Base-by-base conservation (phyloP, 2,113 vertebrate genomes). In the Centrocercus urophasianus region DNA sequence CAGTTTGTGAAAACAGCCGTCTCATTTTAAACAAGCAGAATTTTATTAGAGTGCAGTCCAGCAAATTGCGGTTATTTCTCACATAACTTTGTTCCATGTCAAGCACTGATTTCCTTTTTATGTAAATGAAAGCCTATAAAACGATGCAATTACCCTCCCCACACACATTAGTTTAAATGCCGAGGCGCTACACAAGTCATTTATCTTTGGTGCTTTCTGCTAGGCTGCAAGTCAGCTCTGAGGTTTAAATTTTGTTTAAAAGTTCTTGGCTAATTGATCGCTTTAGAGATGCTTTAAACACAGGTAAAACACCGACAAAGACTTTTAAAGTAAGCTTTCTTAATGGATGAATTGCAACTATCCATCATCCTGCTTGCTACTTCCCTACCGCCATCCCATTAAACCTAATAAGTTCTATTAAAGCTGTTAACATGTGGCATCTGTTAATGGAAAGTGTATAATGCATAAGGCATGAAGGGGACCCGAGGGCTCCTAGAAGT, bases 311-410 rank as follows among this genome's bases (percentile, higher is more conserved):
- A 92, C 89, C 71, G 40, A 66, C 95, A 94, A 92, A 93, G 94
- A 92, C 6, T 42, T 87, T 85, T 83, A 93, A 94, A 96, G 95
- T 95, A 95, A 93, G 89, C 95, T 96, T 93, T 85, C 86, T 61
- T 92, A 92, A 90, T 96, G 94, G 94, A 97, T 67, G 94, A 90
- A 96, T 95, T 96, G 86, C 78, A 88, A 61, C 95, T 97, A 96
- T 96, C 91, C 96, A 97, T 97, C 96, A 96, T 91, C 19, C 83
- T 57, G 71, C 80, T 86, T 30, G 78, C 95, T 66, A 43, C 94
- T 85, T 94, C 88, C 93, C 86, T 76, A 75, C 54, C 66, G 43
- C 54, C 42, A 11, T 59, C 86, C 96, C 95, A 94, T 97, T 96
- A 95, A 91, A 93, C 28, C 71, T 86, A 92, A 38, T 94, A 94